Evolutionary conservation across 2,113 vertebrate genomes (phyloP).

Genomic region (Cyanoramphus novaezelandiae): DNA sequence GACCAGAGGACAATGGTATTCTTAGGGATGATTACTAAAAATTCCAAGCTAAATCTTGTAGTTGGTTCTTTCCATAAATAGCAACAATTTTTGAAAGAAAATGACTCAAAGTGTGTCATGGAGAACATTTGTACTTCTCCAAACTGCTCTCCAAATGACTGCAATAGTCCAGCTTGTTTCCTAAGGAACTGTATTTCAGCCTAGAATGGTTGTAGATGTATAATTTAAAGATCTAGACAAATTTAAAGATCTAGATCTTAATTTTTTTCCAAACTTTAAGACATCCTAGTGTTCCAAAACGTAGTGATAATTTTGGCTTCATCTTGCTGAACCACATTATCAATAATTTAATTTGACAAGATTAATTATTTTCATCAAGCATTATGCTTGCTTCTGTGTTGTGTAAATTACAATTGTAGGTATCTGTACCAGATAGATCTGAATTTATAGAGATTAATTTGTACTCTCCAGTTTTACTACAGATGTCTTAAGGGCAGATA

Average conservation of each 20-base stretch:
- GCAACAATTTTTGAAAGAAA: background rate
- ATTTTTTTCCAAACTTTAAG: slow-evolving; percentile 1
- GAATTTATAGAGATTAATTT: background rate
- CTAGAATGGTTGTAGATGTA: background rate
- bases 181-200: background rate
- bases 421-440: background rate
- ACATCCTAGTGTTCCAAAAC: background rate
- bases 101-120: accelerated
- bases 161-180: background rate
- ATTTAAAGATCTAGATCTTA: background rate
- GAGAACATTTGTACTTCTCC: background rate
- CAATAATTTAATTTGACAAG: slow-evolving; percentile 34
- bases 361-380: slow-evolving; percentile 32
- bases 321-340: slow-evolving; percentile 23
- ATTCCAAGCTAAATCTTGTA: background rate
- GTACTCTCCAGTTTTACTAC: background rate
- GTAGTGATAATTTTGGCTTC: background rate
- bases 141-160: background rate
- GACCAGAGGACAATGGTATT: background rate
- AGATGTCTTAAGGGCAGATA: slow-evolving; percentile 38
- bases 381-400: background rate
- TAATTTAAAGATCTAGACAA: background rate
- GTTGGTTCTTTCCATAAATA: background rate
- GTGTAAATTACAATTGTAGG: background rate
- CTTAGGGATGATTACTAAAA: background rate